Evolutionary conservation across 2,888 invertebrate species (phyloP).

Genomic region (Drosophila macrospina): DNA sequence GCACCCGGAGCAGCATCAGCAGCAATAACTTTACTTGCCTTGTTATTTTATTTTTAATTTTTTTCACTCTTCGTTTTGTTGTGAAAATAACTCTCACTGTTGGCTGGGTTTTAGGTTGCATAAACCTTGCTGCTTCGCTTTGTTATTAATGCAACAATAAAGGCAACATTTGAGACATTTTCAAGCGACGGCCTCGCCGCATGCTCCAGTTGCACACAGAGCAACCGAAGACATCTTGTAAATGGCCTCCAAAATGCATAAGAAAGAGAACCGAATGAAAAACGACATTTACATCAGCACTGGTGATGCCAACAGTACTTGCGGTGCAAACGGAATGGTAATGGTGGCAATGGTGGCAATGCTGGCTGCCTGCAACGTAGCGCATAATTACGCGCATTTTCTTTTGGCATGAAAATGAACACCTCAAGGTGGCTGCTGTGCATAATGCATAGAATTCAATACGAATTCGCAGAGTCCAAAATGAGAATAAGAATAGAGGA

Average conservation of each 20-base stretch:
- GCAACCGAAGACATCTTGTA: constrained; percentile 56
- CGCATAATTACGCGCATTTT: constrained; percentile 79
- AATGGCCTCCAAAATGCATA: constrained; percentile 63
- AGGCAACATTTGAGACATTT: constrained; percentile 51
- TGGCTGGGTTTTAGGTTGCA: constrained; percentile 29
- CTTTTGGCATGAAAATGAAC: constrained; percentile 80
- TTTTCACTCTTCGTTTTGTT: constrained; percentile 26
- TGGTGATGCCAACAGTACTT: neutral
- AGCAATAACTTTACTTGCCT: constrained; percentile 20
- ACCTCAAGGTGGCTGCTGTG: constrained; percentile 72
- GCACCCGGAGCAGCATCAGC: constrained; percentile 3
- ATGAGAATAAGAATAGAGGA: constrained; percentile 61
- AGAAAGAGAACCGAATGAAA: constrained; percentile 36
- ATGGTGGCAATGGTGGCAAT: constrained; percentile 4
- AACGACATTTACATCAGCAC: constrained; percentile 48
- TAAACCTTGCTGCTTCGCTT: constrained; percentile 27
- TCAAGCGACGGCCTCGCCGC: constrained; percentile 48
- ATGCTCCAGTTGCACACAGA: constrained; percentile 64
- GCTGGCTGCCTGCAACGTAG: constrained; percentile 23
- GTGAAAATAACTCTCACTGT: constrained; percentile 36
- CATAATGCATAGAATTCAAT: constrained; percentile 76
- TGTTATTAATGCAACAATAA: constrained; percentile 57
- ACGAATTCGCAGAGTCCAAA: constrained; percentile 44
- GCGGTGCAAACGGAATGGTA: neutral
- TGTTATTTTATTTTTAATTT: constrained; percentile 1